Evolutionary conservation across 2,797 vertebrate genomes (phyloP).

Genomic region (Eulemur mongoz): DNA sequence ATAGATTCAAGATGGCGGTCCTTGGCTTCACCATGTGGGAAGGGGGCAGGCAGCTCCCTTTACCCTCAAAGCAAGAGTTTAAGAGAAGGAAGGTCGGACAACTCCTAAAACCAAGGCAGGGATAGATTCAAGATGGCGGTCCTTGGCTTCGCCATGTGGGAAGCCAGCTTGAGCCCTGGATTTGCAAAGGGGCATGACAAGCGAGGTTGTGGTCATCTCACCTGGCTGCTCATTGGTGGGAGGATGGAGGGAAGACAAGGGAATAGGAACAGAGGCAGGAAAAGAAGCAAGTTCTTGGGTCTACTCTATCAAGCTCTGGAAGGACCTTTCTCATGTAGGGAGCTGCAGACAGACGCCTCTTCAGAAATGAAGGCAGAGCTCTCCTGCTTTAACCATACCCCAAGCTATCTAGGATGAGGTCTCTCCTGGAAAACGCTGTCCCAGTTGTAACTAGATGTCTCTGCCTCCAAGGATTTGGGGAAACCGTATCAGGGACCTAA

Average conservation of each 20-base stretch:
- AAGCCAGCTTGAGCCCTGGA: no score
- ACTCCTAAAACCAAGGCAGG: no score
- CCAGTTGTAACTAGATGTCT: not conserved
- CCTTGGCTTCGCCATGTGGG: not conserved
- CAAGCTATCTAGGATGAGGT: rapidly evolving
- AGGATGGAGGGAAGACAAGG: not conserved
- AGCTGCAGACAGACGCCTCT: rapidly evolving
- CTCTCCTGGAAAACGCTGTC: not conserved
- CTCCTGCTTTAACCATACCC: no score
- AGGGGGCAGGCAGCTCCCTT: no score
- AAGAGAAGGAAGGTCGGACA: no score
- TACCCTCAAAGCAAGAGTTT: no score
- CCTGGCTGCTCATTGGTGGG: not conserved
- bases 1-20: not conserved
- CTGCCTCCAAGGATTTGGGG: not conserved
- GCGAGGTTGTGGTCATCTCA: rapidly evolving
- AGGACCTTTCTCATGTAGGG: not conserved
- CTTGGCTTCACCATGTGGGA: not conserved
- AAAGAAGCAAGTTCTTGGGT: not conserved
- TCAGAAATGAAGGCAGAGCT: rapidly evolving
- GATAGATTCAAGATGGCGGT: not conserved
- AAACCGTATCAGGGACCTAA: not conserved
- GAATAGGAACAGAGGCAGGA: rapidly evolving
- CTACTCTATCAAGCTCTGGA: rapidly evolving
- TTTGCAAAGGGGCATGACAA: no score